Conservation (phyloP, 1,140 invertebrate genomes). For the Drosophila fuyamai region DNA sequence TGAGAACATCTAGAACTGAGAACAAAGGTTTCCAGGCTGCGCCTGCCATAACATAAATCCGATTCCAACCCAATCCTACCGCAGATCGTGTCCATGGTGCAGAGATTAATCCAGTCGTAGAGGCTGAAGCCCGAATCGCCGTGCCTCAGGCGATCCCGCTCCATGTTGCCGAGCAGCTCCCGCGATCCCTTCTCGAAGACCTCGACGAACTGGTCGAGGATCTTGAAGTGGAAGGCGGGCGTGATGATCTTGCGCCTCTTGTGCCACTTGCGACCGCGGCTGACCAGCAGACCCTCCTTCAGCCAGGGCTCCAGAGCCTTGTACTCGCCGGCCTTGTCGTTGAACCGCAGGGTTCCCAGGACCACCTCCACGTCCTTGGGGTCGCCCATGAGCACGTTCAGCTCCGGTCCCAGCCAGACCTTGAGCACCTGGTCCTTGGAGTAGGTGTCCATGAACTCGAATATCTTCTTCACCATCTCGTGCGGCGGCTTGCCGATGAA, state of each 20-base stretch:
- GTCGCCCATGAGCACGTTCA: conserved; percentile 68
- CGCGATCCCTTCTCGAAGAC: conserved; percentile 90
- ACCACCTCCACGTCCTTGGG: conserved; percentile 73
- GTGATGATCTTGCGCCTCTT: conserved; percentile 92
- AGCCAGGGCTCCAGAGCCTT: conserved; percentile 90
- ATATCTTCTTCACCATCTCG: conserved; percentile 30
- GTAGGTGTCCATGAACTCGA: conserved; percentile 45
- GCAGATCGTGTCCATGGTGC: conserved; percentile 91
- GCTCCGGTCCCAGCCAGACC: conserved; percentile 75
- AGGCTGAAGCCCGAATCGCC: conserved; percentile 85
- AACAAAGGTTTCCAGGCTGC: no score
- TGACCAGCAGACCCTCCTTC: conserved; percentile 89
- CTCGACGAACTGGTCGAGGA: conserved; percentile 91
- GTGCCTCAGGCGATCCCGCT: conserved; percentile 43
- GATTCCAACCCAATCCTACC: conserved; percentile 85
- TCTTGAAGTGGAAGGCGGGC: conserved; percentile 95
- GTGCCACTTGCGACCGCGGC: conserved; percentile 90
- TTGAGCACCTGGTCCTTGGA: conserved; percentile 85
- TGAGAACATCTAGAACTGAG: neutral
- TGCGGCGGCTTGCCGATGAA: conserved; percentile 67
- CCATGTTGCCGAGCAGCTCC: conserved; percentile 87
- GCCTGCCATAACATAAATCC: no score
- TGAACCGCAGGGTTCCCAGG: conserved; percentile 63
- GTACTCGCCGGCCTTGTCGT: conserved; percentile 86
- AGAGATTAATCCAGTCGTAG: conserved; percentile 88